Evolutionary conservation across 2,888 invertebrate genomes (phyloP).

Genomic region (Sceliomorpha sp.): DNA sequence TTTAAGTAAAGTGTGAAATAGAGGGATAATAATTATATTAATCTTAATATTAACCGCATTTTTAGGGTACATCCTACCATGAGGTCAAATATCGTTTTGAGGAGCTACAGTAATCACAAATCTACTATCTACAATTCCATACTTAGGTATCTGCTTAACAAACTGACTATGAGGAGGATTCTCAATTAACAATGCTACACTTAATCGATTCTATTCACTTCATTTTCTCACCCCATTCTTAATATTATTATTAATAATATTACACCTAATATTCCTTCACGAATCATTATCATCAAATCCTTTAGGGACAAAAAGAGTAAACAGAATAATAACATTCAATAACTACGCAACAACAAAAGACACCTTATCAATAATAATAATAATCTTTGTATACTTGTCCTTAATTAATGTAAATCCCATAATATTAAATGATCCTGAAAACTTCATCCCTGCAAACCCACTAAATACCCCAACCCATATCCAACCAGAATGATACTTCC

Average conservation of each 20-base stretch:
- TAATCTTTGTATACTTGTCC: constrained; percentile 81
- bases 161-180: constrained; percentile 90
- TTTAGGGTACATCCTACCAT: constrained; percentile 89
- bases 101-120: constrained; percentile 91
- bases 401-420: constrained; percentile 83
- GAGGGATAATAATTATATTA: constrained; percentile 85
- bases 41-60: constrained; percentile 87
- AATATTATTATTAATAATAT: constrained; percentile 83
- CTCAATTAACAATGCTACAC: constrained; percentile 86
- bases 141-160: constrained; percentile 84
- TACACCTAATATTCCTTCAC: constrained; percentile 85
- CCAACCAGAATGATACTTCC: constrained; percentile 92
- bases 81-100: constrained; percentile 92
- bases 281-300: constrained; percentile 87
- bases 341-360: constrained; percentile 86
- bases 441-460: constrained; percentile 87
- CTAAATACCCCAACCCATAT: constrained; percentile 87
- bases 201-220: constrained; percentile 89
- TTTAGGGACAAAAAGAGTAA: constrained; percentile 84
- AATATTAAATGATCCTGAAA: constrained; percentile 86
- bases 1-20: constrained; percentile 85
- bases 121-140: constrained; percentile 87
- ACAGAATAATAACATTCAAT: constrained; percentile 87
- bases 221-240: constrained; percentile 88
- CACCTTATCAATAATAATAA: constrained; percentile 83